Evolutionary conservation across 2,113 vertebrate genomes (phyloP).

Genomic region (Odontophorus gujanensis): DNA sequence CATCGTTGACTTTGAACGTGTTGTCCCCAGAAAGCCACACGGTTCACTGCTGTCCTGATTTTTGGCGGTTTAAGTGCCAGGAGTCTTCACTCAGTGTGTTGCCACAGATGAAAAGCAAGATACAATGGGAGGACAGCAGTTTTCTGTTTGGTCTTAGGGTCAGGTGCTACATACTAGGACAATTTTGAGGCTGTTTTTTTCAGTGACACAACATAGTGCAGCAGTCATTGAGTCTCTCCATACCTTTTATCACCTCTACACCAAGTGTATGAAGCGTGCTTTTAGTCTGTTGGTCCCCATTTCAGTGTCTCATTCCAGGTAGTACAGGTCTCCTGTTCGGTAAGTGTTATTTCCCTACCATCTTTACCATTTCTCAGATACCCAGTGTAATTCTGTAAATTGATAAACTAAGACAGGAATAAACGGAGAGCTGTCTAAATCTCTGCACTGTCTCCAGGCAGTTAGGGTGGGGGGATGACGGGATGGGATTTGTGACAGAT

Average conservation of each 20-base stretch:
- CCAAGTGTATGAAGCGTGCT: not conserved
- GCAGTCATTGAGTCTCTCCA: fast-evolving
- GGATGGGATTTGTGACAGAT: not conserved
- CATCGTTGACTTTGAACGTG: fast-evolving
- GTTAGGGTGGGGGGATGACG: not conserved
- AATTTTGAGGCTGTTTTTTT: not conserved
- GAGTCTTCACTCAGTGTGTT: not conserved
- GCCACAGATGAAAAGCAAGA: fast-evolving
- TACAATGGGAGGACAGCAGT: not conserved
- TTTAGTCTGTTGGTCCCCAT: not conserved
- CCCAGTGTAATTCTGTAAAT: not conserved
- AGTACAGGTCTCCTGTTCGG: not conserved
- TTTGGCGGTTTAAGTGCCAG: fast-evolving
- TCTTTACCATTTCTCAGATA: not conserved
- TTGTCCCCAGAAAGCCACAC: not conserved
- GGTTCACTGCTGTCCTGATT: fast-evolving
- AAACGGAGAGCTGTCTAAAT: not conserved
- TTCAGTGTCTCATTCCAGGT: fast-evolving
- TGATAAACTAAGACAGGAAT: not conserved
- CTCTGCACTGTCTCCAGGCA: not conserved
- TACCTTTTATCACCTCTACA: not conserved
- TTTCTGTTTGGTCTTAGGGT: not conserved
- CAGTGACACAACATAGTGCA: fast-evolving
- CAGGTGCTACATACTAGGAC: not conserved
- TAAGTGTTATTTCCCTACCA: fast-evolving